Evolutionary conservation across 1,140 invertebrate genomes (phyloP).

Genomic region (Notospermus geniculatus): DNA sequence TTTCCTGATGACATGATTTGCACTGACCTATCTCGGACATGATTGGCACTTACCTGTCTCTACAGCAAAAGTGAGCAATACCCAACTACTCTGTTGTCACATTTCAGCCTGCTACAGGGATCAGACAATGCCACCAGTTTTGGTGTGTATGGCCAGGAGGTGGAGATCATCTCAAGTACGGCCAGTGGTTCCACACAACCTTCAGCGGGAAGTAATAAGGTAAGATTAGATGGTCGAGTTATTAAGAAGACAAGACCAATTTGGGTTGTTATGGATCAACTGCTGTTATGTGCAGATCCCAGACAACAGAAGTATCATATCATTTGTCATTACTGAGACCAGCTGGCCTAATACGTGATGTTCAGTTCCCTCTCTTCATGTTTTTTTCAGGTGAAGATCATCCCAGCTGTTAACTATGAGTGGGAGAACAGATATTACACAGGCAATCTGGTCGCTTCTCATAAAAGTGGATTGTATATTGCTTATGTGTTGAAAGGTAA

Average conservation of each 20-base stretch:
- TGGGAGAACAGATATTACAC: slow-evolving; percentile 85
- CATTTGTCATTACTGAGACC: background rate
- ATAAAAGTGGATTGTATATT: slow-evolving; percentile 78
- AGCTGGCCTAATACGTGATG: background rate
- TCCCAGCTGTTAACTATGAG: slow-evolving; percentile 86
- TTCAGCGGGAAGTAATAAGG: slow-evolving; percentile 47
- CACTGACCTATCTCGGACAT: no score
- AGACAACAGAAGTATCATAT: background rate
- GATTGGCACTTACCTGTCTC: background rate
- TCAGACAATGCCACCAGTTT: slow-evolving; percentile 69
- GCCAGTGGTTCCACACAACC: slow-evolving; percentile 57
- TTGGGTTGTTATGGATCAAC: background rate
- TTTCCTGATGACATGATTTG: no score
- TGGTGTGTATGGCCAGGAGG: slow-evolving; percentile 67
- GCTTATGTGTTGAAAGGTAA: slow-evolving; percentile 88
- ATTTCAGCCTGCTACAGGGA: slow-evolving; percentile 67
- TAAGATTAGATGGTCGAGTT: no score
- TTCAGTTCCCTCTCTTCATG: no score
- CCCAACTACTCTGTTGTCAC: slow-evolving; percentile 19
- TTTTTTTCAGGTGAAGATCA: slow-evolving; percentile 80
- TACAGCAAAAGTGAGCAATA: background rate
- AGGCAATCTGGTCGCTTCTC: slow-evolving; percentile 84
- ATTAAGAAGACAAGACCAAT: no score
- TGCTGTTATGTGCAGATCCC: background rate
- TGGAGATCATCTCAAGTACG: slow-evolving; percentile 68